A percentile compares a stretch with the other conserved stretches of the same genome.
phyloP scores from a whole-genome alignment of 2,888 invertebrate species.

The Noctua comes region DNA sequence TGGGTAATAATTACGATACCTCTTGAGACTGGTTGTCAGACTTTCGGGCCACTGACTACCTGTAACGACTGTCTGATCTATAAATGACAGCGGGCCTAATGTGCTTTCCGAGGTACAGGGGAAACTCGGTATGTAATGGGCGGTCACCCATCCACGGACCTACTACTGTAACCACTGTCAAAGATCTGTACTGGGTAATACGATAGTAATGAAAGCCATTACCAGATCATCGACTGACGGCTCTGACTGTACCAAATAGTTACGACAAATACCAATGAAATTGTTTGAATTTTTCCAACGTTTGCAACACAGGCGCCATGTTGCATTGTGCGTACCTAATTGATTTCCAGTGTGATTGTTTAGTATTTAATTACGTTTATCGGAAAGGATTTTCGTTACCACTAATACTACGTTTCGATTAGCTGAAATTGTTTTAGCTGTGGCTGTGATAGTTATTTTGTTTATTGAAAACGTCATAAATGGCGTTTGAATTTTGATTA shows the following conservation, averaged over 20 bases:
- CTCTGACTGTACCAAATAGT: conserved; percentile 14
- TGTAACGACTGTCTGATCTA: too few relatives aligned
- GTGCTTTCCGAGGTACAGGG: too few relatives aligned
- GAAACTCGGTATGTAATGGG: too few relatives aligned
- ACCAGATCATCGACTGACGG: neutral
- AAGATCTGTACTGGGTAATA: neutral
- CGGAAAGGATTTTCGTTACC: conserved; percentile 22
- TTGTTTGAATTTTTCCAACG: conserved; percentile 46
- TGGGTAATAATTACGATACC: too few relatives aligned
- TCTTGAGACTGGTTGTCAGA: too few relatives aligned
- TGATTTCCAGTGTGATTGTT: conserved; percentile 42
- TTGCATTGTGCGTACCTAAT: conserved; percentile 48
- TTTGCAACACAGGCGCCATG: conserved; percentile 34
- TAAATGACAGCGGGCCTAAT: too few relatives aligned
- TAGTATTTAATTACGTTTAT: conserved; percentile 46
- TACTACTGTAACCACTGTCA: too few relatives aligned
- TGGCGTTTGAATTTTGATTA: neutral
- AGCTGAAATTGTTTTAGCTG: conserved; percentile 1
- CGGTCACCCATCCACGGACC: too few relatives aligned
- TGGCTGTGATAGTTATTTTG: conserved; percentile 1
- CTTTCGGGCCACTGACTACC: too few relatives aligned
- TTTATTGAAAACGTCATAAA: neutral
- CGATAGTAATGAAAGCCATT: neutral
- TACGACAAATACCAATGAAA: conserved; percentile 50
- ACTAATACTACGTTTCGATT: conserved; percentile 4